phyloP scores from a whole-genome alignment of 2,797 vertebrate species.

The Micromesistius poutassou region DNA sequence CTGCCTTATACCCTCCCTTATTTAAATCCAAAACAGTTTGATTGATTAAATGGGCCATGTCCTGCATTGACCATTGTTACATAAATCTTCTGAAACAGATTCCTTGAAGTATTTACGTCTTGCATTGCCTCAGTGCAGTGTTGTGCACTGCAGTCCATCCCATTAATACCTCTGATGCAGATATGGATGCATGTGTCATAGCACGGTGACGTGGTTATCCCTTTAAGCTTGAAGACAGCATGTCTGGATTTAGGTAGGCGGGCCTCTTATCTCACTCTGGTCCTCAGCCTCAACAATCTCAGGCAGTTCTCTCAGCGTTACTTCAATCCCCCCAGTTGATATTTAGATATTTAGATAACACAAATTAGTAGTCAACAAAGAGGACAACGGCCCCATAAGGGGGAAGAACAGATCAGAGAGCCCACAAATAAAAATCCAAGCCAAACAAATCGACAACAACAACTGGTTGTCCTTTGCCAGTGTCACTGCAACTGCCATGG shows the following conservation, averaged over 20 bases:
- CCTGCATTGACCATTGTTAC: background rate
- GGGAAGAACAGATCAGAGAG: constrained; percentile 10
- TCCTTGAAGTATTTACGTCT: background rate
- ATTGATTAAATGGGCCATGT: background rate
- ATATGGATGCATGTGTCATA: constrained; percentile 24
- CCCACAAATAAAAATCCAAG: constrained; percentile 6
- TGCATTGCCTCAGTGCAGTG: background rate
- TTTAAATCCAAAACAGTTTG: background rate
- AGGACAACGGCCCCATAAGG: constrained; percentile 17
- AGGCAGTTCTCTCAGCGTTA: background rate
- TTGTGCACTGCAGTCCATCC: background rate
- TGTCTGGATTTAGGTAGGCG: constrained; percentile 69
- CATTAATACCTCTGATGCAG: background rate
- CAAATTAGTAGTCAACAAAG: background rate
- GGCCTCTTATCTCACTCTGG: constrained; percentile 67
- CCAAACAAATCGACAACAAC: background rate
- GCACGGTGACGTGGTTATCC: constrained; percentile 67
- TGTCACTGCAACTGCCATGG: constrained; percentile 69
- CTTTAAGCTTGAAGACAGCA: constrained; percentile 69
- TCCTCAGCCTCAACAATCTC: constrained; percentile 31
- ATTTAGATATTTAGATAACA: background rate
- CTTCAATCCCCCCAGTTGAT: background rate
- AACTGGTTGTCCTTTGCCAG: background rate
- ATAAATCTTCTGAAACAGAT: background rate
- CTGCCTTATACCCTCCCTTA: background rate